Percentiles rank a stretch among this genome's conserved stretches.
These are phyloP conservation scores for Caenorhabditis brenneri DNA, from an alignment of 1,140 invertebrate species.

Conservation along the genomic window DNA sequence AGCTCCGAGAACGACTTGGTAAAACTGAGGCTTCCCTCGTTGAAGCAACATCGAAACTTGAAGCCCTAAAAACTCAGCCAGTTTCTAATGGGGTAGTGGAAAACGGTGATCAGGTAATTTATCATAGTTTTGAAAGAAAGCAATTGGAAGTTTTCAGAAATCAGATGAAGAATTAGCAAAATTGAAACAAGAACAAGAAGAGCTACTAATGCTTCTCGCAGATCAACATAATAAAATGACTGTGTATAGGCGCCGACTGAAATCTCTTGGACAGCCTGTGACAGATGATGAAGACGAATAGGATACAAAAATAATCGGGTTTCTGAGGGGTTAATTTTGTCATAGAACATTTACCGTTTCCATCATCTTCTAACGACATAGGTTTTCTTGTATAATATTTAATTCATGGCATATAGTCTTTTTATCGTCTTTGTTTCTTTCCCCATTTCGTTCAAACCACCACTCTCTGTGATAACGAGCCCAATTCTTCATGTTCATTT, in stretches of 20 bases:
- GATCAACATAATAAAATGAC: conserved; percentile 82
- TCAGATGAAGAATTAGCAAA: conserved; percentile 74
- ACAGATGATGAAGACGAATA: conserved; percentile 58
- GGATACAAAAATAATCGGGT: not conserved
- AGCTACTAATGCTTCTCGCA: conserved; percentile 82
- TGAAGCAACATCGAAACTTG: not conserved
- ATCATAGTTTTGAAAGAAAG: no score
- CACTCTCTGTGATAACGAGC: not conserved
- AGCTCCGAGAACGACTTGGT: not conserved
- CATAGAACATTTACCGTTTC: not conserved
- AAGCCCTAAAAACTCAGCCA: not conserved
- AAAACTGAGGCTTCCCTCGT: not conserved
- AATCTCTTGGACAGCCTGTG: conserved; percentile 76
- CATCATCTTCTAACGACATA: not conserved
- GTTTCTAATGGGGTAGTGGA: not conserved
- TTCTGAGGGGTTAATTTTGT: not conserved
- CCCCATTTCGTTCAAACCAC: conserved; percentile 10
- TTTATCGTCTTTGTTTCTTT: not conserved
- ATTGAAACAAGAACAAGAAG: conserved; percentile 86
- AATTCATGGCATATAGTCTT: conserved; percentile 2
- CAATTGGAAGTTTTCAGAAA: no score
- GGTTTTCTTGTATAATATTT: conserved; percentile 19
- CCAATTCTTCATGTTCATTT: not conserved
- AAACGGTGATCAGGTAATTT: conserved; percentile 15
- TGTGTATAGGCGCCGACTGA: conserved; percentile 78